These are phyloP conservation scores for Rhinoderma darwinii DNA, from an alignment of 2,113 vertebrate species.

Conservation along the genomic window DNA sequence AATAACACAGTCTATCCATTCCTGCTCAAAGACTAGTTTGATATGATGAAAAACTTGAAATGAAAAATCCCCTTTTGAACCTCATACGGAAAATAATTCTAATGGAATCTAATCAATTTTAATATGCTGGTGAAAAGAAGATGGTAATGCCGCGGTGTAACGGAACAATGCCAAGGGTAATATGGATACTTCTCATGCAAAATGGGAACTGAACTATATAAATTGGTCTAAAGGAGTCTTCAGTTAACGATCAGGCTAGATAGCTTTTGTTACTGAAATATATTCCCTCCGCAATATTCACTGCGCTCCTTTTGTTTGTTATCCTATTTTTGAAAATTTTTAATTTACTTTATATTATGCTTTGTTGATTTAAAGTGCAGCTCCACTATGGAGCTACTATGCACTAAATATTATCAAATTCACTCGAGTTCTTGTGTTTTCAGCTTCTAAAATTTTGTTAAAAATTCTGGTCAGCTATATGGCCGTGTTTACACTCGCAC, in stretches of 20 bases:
- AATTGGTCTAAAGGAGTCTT: conserved; percentile 43
- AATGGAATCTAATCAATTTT: conserved; percentile 56
- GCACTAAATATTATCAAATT: not conserved
- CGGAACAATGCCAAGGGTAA: conserved; percentile 47
- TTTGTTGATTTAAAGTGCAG: not conserved
- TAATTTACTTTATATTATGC: conserved; percentile 4
- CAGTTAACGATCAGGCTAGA: not conserved
- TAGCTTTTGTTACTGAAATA: not conserved
- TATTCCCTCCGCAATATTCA: not conserved
- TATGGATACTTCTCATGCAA: conserved; percentile 29
- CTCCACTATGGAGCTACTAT: not conserved
- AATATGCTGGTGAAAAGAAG: conserved; percentile 41
- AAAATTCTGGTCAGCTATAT: too few relatives aligned
- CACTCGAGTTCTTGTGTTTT: not conserved
- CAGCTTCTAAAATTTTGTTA: not conserved
- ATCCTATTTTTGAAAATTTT: not conserved
- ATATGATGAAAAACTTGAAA: conserved; percentile 57
- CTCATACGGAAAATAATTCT: conserved; percentile 50
- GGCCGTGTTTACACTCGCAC: too few relatives aligned
- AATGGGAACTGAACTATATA: conserved; percentile 20
- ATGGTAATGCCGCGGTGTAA: conserved; percentile 26
- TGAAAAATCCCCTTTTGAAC: conserved; percentile 57
- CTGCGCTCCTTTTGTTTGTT: not conserved
- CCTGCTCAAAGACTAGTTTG: conserved; percentile 44
- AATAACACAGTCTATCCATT: conserved; percentile 46